phyloP scores from a whole-genome alignment of 2,797 vertebrate species.

The Ctenochaetus hawaiiensis region DNA sequence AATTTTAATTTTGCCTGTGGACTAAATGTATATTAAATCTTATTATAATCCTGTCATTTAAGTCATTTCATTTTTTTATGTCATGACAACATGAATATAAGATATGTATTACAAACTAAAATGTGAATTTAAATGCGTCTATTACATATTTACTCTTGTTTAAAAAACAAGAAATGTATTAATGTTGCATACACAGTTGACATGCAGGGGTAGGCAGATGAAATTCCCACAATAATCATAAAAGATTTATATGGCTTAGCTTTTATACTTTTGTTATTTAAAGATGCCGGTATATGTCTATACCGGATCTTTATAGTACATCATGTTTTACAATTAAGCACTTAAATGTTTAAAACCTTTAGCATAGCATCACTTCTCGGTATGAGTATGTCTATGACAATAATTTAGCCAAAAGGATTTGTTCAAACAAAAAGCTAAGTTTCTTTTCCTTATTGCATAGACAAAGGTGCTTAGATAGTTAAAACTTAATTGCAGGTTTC shows the following conservation, averaged over 20 bases:
- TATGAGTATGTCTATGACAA: not conserved
- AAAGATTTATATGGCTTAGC: constrained; percentile 40
- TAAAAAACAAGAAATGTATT: not conserved
- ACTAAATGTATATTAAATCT: not conserved
- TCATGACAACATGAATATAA: not conserved
- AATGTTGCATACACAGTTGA: not conserved
- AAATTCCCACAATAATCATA: constrained; percentile 43
- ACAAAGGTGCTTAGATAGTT: constrained; percentile 5
- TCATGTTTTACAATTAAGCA: constrained; percentile 14
- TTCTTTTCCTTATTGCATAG: not conserved
- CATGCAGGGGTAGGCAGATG: not conserved
- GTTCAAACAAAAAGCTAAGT: not conserved
- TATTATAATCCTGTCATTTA: not conserved
- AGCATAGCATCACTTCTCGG: not conserved
- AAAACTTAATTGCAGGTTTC: constrained; percentile 22
- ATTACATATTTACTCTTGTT: constrained; percentile 2
- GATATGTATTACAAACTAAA: not conserved
- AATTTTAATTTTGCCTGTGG: not conserved
- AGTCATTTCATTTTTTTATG: not conserved
- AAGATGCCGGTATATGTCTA: not conserved
- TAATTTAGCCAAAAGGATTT: not conserved
- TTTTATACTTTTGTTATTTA: constrained; percentile 31
- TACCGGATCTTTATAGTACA: constrained; percentile 36
- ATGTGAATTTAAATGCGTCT: not conserved
- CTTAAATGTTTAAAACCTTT: constrained; percentile 13